Conservation (phyloP, 2,113 vertebrate species). For the Macaca nemestrina region DNA sequence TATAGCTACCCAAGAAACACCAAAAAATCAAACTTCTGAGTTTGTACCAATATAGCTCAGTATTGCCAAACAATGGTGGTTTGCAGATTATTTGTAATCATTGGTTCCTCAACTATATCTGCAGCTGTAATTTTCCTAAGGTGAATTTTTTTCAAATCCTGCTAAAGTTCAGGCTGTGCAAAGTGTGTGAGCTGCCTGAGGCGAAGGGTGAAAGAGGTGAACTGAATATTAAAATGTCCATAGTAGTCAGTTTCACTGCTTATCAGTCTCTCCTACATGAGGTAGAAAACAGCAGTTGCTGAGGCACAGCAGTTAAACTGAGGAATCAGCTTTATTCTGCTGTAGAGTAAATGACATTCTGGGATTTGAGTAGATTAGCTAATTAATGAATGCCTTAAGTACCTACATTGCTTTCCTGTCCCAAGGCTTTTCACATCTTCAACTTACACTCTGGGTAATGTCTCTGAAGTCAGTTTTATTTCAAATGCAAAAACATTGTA, state of each 20-base stretch:
- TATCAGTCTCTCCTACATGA: not conserved
- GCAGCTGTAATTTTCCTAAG: constrained; percentile 65
- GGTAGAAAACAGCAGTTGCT: not conserved
- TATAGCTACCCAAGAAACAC: not conserved
- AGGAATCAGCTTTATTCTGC: constrained; percentile 45
- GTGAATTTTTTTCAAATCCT: constrained; percentile 53
- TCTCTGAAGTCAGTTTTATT: not conserved
- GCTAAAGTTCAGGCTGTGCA: constrained; percentile 16
- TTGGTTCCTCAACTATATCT: not conserved
- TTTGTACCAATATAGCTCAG: not conserved
- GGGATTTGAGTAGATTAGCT: constrained; percentile 49
- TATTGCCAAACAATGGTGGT: not conserved
- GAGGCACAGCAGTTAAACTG: constrained; percentile 47
- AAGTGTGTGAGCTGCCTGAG: constrained; percentile 28
- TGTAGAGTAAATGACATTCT: not conserved
- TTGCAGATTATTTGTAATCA: constrained; percentile 50
- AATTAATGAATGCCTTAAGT: constrained; percentile 54
- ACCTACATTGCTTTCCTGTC: not conserved
- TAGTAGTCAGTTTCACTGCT: not conserved
- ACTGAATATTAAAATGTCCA: constrained; percentile 39
- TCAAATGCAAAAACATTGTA: not conserved
- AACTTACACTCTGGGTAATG: not conserved
- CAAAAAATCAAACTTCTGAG: not conserved
- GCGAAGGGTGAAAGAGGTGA: constrained; percentile 57
- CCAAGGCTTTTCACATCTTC: constrained; percentile 9